Evolutionary conservation across 1,140 invertebrate genomes (phyloP).

Genomic region (Andricus grossulariae): DNA sequence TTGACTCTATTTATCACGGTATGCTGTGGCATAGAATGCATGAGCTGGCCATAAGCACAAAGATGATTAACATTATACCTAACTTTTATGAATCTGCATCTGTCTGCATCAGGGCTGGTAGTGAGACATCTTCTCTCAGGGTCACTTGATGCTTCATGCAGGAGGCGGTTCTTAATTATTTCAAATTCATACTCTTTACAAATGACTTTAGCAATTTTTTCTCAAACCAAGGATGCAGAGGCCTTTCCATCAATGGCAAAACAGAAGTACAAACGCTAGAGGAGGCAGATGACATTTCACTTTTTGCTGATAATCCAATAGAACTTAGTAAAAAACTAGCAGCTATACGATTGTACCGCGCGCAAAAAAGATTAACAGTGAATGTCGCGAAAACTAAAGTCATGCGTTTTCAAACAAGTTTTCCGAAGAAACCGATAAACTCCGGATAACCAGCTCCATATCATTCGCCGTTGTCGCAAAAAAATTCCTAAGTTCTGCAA

Average conservation of each 20-base stretch:
- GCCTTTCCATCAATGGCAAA: no score
- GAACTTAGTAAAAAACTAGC: no score
- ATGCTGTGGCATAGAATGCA: constrained; percentile 13
- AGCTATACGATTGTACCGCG: constrained; percentile 43
- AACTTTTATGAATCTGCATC: constrained; percentile 25
- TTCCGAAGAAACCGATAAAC: background rate
- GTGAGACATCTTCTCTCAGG: background rate
- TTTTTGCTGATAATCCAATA: no score
- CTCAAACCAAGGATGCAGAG: no score
- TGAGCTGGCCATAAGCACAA: background rate
- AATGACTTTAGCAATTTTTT: constrained; percentile 47
- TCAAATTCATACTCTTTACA: constrained; percentile 46
- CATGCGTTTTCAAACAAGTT: constrained; percentile 43
- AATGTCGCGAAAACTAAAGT: constrained; percentile 52
- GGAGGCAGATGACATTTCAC: no score
- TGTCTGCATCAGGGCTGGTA: no score
- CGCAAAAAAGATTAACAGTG: constrained; percentile 35
- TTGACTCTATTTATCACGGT: constrained; percentile 6
- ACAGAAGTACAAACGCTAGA: no score
- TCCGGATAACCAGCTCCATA: no score
- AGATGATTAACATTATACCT: constrained; percentile 13
- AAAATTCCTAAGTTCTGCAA: no score
- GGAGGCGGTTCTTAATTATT: constrained; percentile 43
- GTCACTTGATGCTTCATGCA: constrained; percentile 43
- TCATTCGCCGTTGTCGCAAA: no score